These are phyloP conservation scores for Anolis sagrei DNA, from an alignment of 2,113 vertebrate genomes.

Conservation along the genomic window DNA sequence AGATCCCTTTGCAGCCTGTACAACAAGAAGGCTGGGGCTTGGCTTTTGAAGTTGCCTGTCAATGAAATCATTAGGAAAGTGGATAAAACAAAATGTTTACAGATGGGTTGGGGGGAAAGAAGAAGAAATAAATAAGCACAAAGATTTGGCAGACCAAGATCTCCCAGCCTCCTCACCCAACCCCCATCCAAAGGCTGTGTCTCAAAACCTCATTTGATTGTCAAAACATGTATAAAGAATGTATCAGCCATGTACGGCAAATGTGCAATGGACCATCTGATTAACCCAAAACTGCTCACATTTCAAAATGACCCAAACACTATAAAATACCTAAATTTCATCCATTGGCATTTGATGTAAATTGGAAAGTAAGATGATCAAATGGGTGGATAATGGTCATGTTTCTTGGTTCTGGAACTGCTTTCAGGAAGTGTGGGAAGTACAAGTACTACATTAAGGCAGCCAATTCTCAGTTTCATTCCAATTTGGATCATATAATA, in stretches of 20 bases:
- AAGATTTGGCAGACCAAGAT: neutral
- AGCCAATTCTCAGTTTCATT: conserved; percentile 1
- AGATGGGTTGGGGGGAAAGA: conserved; percentile 35
- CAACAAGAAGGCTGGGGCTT: conserved; percentile 42
- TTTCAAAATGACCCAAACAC: neutral
- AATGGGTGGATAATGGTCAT: neutral
- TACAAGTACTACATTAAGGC: conserved; percentile 9
- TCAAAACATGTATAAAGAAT: neutral
- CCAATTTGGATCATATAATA: neutral
- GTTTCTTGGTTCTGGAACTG: conserved; percentile 5
- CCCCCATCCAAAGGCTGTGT: neutral
- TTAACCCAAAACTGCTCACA: neutral
- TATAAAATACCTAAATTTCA: neutral
- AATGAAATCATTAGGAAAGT: conserved; percentile 47
- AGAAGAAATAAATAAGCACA: conserved; percentile 19
- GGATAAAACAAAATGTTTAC: conserved; percentile 46
- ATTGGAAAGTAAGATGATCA: neutral
- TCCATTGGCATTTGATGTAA: neutral
- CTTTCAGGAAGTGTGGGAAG: conserved; percentile 23
- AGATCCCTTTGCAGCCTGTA: conserved; percentile 42
- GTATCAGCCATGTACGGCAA: neutral
- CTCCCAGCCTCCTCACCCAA: neutral
- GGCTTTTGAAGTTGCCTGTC: conserved; percentile 62
- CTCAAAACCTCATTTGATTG: conserved; percentile 5
- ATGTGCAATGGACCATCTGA: neutral